Evolutionary conservation across 1,140 invertebrate species (phyloP).

Genomic region (Paramacrobiotus metropolitanus): DNA sequence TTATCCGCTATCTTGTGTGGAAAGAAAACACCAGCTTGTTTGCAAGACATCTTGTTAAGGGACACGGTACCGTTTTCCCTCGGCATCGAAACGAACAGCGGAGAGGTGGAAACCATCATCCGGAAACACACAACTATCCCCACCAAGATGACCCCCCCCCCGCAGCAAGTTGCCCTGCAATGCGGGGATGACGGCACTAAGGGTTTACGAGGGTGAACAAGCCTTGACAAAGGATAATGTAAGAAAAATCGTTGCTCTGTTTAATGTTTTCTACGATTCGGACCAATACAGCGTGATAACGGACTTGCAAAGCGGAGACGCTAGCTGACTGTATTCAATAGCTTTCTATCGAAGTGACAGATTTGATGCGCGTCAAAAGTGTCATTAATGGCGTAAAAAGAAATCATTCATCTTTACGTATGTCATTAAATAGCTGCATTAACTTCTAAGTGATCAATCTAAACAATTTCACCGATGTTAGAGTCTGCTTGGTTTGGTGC

Average conservation of each 20-base stretch:
- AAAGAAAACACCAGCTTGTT: conserved; percentile 76
- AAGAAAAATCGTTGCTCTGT: conserved; percentile 6
- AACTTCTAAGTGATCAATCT: too few relatives aligned
- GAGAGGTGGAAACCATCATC: conserved; percentile 83
- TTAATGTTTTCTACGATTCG: too few relatives aligned
- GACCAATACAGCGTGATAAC: too few relatives aligned
- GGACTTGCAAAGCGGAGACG: too few relatives aligned
- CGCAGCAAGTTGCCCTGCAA: conserved; percentile 91
- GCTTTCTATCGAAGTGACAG: too few relatives aligned
- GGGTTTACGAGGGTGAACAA: conserved; percentile 36
- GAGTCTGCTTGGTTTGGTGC: too few relatives aligned
- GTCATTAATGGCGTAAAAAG: too few relatives aligned
- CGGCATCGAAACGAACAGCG: conserved; percentile 88
- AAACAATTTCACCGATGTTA: too few relatives aligned
- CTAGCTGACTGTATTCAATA: too few relatives aligned
- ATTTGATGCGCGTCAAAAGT: too few relatives aligned
- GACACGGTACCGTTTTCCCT: conserved; percentile 82
- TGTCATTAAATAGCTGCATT: background rate
- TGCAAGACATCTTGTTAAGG: conserved; percentile 63
- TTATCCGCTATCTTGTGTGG: conserved; percentile 58
- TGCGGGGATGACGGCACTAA: conserved; percentile 70
- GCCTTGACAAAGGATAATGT: conserved; percentile 35
- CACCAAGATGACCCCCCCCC: conserved; percentile 80
- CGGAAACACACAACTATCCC: conserved; percentile 89
- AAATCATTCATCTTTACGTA: too few relatives aligned